A percentile compares a stretch with the other conserved stretches of the same genome.
Evolutionary conservation across 2,797 vertebrate genomes (phyloP).

Genomic region (Limosa lapponica): DNA sequence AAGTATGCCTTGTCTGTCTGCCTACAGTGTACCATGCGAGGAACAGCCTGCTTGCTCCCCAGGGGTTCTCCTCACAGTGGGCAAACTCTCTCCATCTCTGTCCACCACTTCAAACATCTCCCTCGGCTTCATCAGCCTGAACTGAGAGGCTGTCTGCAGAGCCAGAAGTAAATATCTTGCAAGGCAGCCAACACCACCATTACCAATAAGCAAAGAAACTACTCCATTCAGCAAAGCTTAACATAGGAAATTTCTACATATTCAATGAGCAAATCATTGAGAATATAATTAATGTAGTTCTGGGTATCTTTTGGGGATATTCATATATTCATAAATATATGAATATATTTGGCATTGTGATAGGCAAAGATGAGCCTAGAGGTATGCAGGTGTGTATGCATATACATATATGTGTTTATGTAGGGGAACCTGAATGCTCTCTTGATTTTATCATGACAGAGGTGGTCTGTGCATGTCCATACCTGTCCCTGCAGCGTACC

Average conservation of each 20-base stretch:
- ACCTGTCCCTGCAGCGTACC: constrained; percentile 5
- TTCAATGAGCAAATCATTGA: background rate
- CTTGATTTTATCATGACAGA: background rate
- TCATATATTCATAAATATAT: background rate
- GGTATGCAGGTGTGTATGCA: background rate
- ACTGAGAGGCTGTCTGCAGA: background rate
- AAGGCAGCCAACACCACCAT: background rate
- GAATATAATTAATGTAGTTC: background rate
- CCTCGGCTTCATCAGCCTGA: background rate
- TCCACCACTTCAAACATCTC: background rate
- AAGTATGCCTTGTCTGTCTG: background rate
- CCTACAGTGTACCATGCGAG: accelerated
- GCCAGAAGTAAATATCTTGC: background rate
- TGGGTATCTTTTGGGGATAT: background rate
- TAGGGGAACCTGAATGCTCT: background rate
- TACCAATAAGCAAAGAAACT: background rate
- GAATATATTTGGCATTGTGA: background rate
- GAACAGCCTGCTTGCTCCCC: background rate
- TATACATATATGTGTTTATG: background rate
- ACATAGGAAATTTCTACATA: background rate
- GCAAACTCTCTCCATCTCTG: background rate
- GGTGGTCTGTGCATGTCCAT: background rate
- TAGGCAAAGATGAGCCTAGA: background rate
- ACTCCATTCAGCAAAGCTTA: background rate
- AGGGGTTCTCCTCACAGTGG: background rate